Base-by-base conservation (phyloP, 2,113 vertebrate genomes). In the Centrocercus urophasianus region DNA sequence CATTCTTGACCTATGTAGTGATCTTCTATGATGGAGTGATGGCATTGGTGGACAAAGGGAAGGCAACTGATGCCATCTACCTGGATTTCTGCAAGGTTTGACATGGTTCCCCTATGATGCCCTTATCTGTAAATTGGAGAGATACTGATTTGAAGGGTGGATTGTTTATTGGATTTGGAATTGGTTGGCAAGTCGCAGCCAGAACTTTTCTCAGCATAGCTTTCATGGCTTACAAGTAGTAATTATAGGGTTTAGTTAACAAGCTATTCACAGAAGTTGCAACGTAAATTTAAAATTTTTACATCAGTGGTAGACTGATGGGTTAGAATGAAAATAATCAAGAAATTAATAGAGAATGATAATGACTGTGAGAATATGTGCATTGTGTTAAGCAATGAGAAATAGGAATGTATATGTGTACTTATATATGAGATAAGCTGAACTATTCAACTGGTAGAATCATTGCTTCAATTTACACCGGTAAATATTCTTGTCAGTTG, bases 241-340 rank as follows among this genome's bases (percentile, higher is more conserved):
- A 54, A 75, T 71, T 83, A 91, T 47, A 83, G 48, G 5, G 8
- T 77, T 80, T 81, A 3, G 2, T 61, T 73, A 73, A 50, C 45
- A 52, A 59, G 76, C 4, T 12, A 19, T 21, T 47, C 17, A 13
- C 50, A 64, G 40, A 88, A 90, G 24, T 19, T 88, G 14, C 11
- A 95, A 86, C n/a, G 12, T 88, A 6, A 86, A 70, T 70, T 86
- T 86, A 61, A 83, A 90, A 21, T 17, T 93, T 48, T 83, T 43
- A 64, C 88, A 67, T 40, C 40, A 20, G 6, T 69, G 47, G 54
- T 54, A 69, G 75, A 60, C 38, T 40, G 45, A 73, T 80, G 32
- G 15, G 5, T 61, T 77, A 61, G 43, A 77, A 40, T 72, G 54
- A 94, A 89, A 73, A 18, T 40, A 59, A 24, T 15, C 11, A 65